Percentiles rank a stretch among this genome's conserved stretches.
phyloP scores from a whole-genome alignment of 2,797 vertebrate genomes.

The Podarcis lilfordi region DNA sequence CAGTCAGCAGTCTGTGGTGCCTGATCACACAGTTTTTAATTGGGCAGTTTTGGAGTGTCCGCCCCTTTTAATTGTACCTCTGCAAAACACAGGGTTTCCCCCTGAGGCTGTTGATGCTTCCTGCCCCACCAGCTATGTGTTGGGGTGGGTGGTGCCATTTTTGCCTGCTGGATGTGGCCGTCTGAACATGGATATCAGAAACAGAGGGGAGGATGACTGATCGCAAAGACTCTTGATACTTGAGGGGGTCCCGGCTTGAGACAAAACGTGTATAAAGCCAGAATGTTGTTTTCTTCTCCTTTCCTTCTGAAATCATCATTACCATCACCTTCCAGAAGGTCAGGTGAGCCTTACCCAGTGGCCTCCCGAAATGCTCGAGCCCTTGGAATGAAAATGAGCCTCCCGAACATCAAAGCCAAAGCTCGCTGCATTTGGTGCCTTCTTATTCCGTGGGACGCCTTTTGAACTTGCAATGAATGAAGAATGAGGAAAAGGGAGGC shows the following conservation, averaged over 20 bases:
- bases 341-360: constrained; percentile 29
- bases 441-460: constrained; percentile 62
- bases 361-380: background rate
- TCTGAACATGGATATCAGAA: too few species aligned
- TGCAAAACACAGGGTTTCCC: too few species aligned
- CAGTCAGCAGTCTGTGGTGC: too few species aligned
- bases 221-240: background rate
- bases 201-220: too few species aligned
- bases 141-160: too few species aligned
- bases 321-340: constrained; percentile 31
- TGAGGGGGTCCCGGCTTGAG: background rate
- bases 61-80: too few species aligned
- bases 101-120: too few species aligned
- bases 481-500: constrained; percentile 8
- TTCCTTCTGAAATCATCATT: constrained; percentile 53
- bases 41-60: too few species aligned
- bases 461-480: constrained; percentile 53
- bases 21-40: too few species aligned
- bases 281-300: background rate
- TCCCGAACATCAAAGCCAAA: constrained; percentile 63
- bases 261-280: background rate
- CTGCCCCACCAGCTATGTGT: too few species aligned
- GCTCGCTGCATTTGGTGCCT: constrained; percentile 41
- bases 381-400: constrained; percentile 17
- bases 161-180: too few species aligned